A percentile compares a stretch with the other conserved stretches of the same genome.
Evolutionary conservation across 2,113 vertebrate genomes (phyloP).

Genomic region (Melanocharis versteri): DNA sequence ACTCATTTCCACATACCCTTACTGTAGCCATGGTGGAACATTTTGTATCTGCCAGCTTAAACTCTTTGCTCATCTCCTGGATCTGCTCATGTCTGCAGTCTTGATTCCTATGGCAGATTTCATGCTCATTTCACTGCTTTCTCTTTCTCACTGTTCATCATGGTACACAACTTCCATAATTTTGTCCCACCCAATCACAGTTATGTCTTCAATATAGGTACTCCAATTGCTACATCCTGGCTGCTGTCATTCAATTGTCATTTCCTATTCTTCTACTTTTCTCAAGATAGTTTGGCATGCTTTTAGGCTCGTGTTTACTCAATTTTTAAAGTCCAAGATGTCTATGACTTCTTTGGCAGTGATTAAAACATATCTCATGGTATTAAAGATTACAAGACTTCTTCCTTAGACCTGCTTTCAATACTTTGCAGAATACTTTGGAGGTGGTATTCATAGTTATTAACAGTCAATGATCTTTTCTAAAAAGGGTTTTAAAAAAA

Average conservation of each 20-base stretch:
- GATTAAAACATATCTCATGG: neutral
- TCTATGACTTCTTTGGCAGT: neutral
- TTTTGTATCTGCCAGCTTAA: neutral
- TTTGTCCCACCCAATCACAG: neutral
- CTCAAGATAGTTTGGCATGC: neutral
- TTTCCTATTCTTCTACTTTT: neutral
- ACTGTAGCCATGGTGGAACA: neutral
- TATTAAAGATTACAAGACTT: neutral
- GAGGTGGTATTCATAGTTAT: neutral
- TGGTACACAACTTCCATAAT: neutral
- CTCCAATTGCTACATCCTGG: neutral
- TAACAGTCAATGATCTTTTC: neutral
- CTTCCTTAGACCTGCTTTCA: neutral
- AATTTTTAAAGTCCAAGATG: neutral
- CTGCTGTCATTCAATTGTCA: neutral
- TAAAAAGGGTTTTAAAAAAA: neutral
- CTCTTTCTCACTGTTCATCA: neutral
- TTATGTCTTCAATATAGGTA: neutral
- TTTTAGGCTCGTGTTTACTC: neutral
- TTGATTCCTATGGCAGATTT: neutral
- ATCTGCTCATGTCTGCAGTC: neutral
- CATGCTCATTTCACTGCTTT: neutral
- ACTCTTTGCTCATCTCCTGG: neutral
- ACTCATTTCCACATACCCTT: neutral
- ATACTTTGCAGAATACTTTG: neutral